Evolutionary conservation across 2,888 invertebrate species (phyloP).

Genomic region (Anthophora plumipes): DNA sequence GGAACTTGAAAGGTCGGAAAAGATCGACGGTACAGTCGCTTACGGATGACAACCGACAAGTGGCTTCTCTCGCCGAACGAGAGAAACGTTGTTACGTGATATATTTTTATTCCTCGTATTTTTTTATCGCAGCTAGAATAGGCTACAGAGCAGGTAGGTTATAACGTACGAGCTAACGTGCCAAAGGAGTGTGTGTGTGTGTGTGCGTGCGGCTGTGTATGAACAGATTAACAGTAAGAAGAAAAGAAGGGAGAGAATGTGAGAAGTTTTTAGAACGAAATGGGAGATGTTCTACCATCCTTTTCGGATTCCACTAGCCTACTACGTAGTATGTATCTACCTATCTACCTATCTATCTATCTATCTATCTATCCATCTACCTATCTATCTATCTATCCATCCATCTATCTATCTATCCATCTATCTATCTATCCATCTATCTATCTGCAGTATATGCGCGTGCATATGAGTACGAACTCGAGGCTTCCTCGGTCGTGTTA

Average conservation of each 20-base stretch:
- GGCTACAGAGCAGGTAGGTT: slow-evolving; percentile 60
- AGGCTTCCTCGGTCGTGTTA: slow-evolving; percentile 26
- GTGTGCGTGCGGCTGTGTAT: slow-evolving; percentile 6
- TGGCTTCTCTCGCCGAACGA: slow-evolving; percentile 48
- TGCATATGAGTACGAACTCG: slow-evolving; percentile 3
- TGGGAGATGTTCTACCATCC: slow-evolving; percentile 24
- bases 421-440: slow-evolving; percentile 10
- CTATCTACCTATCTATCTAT: neutral
- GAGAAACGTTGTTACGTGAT: slow-evolving; percentile 72
- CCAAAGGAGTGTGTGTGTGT: slow-evolving; percentile 65
- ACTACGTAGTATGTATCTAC: slow-evolving; percentile 4
- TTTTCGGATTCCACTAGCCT: slow-evolving; percentile 28
- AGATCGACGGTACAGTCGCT: slow-evolving; percentile 10
- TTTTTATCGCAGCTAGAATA: slow-evolving; percentile 71
- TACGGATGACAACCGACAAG: slow-evolving; percentile 32
- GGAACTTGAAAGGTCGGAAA: neutral
- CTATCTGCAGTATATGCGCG: neutral
- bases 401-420: slow-evolving; percentile 8
- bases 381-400: neutral
- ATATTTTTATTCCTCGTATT: slow-evolving; percentile 76
- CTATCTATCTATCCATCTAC: neutral
- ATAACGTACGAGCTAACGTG: slow-evolving; percentile 72
- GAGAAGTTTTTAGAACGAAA: slow-evolving; percentile 6
- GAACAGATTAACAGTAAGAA: neutral
- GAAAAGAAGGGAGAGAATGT: slow-evolving; percentile 12